Evolutionary conservation across 2,888 invertebrate genomes (phyloP).

Genomic region (Meteorus cinctellus): DNA sequence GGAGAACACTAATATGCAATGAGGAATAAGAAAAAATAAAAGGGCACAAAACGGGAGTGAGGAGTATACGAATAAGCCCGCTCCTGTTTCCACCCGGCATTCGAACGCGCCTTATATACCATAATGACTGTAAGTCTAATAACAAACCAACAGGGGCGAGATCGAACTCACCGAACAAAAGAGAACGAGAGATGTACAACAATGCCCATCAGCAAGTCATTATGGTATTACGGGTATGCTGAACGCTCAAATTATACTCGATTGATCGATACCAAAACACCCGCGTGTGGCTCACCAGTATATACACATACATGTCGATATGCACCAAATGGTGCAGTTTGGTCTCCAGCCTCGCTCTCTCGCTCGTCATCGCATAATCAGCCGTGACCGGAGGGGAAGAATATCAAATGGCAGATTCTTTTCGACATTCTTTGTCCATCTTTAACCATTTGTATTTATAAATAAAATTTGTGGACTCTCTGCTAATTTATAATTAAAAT

Average conservation of each 20-base stretch:
- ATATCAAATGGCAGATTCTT: slow-evolving; percentile 54
- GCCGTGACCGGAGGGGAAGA: slow-evolving; percentile 44
- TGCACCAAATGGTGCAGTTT: neutral
- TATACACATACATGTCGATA: neutral
- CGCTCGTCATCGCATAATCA: neutral
- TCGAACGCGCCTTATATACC: slow-evolving; percentile 40
- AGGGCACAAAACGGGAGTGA: slow-evolving; percentile 31
- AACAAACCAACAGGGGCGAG: slow-evolving; percentile 45
- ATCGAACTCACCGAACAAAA: slow-evolving; percentile 49
- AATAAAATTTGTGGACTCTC: neutral
- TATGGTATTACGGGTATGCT: slow-evolving; percentile 56
- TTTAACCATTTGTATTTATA: neutral
- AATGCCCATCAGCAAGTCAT: slow-evolving; percentile 60
- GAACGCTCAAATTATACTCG: slow-evolving; percentile 59
- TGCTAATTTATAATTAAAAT: neutral
- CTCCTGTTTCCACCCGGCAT: slow-evolving; percentile 36
- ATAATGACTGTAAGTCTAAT: slow-evolving; percentile 50
- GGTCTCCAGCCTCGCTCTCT: neutral
- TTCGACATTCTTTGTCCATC: slow-evolving; percentile 41
- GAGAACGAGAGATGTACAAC: slow-evolving; percentile 55
- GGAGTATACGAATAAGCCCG: slow-evolving; percentile 44
- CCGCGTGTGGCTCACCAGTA: slow-evolving; percentile 21
- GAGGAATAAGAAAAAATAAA: slow-evolving; percentile 1
- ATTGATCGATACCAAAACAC: slow-evolving; percentile 56
- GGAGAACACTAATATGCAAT: neutral